Evolutionary conservation across 2,797 vertebrate species (phyloP).

Genomic region (Myotis findleyi): DNA sequence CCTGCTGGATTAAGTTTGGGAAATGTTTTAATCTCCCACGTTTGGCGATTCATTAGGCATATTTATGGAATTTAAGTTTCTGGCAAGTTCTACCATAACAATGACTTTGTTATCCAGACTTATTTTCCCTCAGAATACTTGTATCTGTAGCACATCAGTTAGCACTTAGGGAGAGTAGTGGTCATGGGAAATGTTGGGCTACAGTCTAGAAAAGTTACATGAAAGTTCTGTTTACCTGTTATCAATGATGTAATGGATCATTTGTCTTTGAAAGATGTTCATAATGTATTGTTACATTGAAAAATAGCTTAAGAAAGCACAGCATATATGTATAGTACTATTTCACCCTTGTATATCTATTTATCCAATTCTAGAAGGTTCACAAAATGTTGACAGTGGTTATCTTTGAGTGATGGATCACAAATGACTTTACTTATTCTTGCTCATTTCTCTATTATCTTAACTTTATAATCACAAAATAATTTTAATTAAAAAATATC

Average conservation of each 20-base stretch:
- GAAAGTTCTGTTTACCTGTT: background rate
- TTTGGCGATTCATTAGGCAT: background rate
- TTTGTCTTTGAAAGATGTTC: slow-evolving; percentile 55
- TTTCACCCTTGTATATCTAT: background rate
- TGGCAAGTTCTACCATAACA: slow-evolving; percentile 5
- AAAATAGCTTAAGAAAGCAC: slow-evolving; percentile 9
- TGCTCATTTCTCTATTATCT: slow-evolving; percentile 27
- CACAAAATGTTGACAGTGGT: slow-evolving; percentile 49
- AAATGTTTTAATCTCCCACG: background rate
- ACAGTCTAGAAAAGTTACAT: background rate
- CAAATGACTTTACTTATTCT: slow-evolving; percentile 35
- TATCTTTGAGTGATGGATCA: slow-evolving; percentile 1
- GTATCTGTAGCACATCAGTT: background rate
- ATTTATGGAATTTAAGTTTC: slow-evolving; percentile 25
- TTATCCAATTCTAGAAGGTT: slow-evolving; percentile 43
- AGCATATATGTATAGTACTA: background rate
- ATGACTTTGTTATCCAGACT: slow-evolving; percentile 19
- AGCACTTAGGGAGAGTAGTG: slow-evolving; percentile 25
- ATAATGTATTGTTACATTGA: background rate
- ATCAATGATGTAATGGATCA: background rate
- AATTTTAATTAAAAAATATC: slow-evolving; percentile 23
- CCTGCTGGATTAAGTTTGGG: slow-evolving; percentile 12
- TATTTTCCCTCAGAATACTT: slow-evolving; percentile 45
- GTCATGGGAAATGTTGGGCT: background rate
- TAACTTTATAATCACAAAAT: slow-evolving; percentile 40